These are phyloP conservation scores for Meleagris gallopavo DNA, from an alignment of 2,113 vertebrate species.

Conservation along the genomic window DNA sequence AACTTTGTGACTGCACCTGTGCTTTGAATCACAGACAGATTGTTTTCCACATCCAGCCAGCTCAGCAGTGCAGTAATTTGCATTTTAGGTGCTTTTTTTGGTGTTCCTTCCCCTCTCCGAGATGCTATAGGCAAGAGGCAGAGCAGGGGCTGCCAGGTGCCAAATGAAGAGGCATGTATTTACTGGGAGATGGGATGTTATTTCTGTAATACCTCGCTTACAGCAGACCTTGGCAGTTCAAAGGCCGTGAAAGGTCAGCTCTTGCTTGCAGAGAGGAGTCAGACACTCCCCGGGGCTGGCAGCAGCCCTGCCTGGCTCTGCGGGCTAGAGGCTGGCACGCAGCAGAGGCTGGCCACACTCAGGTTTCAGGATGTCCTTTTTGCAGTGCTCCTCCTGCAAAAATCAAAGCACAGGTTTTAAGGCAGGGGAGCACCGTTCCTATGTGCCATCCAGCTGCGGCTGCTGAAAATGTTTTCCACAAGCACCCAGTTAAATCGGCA, in stretches of 20 bases:
- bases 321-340: fast-evolving
- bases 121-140: fast-evolving
- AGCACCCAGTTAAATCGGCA: background rate
- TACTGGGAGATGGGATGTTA: background rate
- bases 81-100: background rate
- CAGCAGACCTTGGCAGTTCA: background rate
- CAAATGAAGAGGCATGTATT: fast-evolving
- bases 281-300: background rate
- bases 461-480: background rate
- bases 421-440: fast-evolving
- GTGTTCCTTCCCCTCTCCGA: background rate
- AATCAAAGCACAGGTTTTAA: background rate
- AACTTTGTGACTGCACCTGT: background rate
- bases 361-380: background rate
- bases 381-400: background rate
- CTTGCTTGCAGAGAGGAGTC: background rate
- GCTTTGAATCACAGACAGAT: background rate
- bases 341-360: fast-evolving
- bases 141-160: background rate
- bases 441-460: fast-evolving
- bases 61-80: background rate
- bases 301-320: background rate
- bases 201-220: background rate
- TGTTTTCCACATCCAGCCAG: background rate
- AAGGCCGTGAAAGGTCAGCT: background rate